These are phyloP conservation scores for Malacoraja senta DNA, from an alignment of 2,797 vertebrate genomes.

Conservation along the genomic window DNA sequence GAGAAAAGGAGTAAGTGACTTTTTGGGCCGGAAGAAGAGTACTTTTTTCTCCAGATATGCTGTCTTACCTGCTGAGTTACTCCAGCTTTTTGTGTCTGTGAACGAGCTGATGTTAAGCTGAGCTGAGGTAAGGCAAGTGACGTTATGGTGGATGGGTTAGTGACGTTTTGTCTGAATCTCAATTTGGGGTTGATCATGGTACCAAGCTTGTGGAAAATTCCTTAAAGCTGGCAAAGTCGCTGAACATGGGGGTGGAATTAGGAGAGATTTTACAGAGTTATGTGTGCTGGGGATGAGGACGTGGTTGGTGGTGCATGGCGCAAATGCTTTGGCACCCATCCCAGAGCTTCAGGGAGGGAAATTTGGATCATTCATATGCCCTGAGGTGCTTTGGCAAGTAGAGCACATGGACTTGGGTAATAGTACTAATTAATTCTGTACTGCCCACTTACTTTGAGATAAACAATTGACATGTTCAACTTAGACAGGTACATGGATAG, in stretches of 20 bases:
- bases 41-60: no score
- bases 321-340: background rate
- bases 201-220: background rate
- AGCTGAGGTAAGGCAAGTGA: background rate
- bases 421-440: background rate
- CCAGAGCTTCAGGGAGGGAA: background rate
- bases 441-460: background rate
- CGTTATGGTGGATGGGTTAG: background rate
- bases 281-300: background rate
- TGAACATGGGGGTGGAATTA: no score
- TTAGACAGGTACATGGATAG: no score
- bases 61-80: no score
- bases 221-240: background rate
- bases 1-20: no score
- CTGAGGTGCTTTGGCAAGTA: background rate
- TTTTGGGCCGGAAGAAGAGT: no score
- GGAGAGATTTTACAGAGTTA: background rate
- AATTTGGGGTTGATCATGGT: background rate
- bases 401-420: background rate
- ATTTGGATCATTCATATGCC: background rate
- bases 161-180: background rate
- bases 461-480: no score
- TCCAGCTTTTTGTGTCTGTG: no score
- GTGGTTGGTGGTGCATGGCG: background rate
- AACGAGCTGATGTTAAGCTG: background rate